Conservation (phyloP, 1,140 invertebrate species). For the Rhagoletis zephyria region DNA sequence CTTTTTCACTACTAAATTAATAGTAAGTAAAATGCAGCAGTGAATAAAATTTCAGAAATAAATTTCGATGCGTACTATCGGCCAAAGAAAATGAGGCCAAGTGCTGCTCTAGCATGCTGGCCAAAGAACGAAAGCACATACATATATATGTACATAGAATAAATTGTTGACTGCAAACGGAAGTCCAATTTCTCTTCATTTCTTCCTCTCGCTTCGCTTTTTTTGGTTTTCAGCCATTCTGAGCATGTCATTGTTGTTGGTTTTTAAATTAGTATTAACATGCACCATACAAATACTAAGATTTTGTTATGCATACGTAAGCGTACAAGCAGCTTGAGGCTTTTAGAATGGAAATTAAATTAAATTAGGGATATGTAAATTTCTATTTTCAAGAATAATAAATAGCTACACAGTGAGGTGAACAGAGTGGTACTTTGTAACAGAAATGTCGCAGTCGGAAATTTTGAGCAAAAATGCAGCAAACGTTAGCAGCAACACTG, state of each 20-base stretch:
- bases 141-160: not conserved
- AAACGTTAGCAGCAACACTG: too few relatives aligned
- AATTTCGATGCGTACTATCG: not conserved
- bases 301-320: not conserved
- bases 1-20: not conserved
- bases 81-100: constrained; percentile 14
- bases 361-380: constrained; percentile 19
- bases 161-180: not conserved
- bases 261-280: not conserved
- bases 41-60: constrained; percentile 14
- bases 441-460: too few relatives aligned
- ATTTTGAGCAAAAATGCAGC: too few relatives aligned
- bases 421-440: too few relatives aligned
- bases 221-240: not conserved
- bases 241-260: not conserved
- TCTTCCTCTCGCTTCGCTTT: not conserved
- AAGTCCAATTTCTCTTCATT: not conserved
- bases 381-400: not conserved
- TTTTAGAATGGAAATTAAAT: not conserved
- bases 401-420: not conserved
- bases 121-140: not conserved
- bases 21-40: constrained; percentile 34
- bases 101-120: not conserved
- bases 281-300: too few relatives aligned
- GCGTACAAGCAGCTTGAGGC: not conserved